A percentile compares a stretch with the other conserved stretches of the same genome.
Conservation (phyloP, 2,113 vertebrate species). For the Aptenodytes patagonicus region DNA sequence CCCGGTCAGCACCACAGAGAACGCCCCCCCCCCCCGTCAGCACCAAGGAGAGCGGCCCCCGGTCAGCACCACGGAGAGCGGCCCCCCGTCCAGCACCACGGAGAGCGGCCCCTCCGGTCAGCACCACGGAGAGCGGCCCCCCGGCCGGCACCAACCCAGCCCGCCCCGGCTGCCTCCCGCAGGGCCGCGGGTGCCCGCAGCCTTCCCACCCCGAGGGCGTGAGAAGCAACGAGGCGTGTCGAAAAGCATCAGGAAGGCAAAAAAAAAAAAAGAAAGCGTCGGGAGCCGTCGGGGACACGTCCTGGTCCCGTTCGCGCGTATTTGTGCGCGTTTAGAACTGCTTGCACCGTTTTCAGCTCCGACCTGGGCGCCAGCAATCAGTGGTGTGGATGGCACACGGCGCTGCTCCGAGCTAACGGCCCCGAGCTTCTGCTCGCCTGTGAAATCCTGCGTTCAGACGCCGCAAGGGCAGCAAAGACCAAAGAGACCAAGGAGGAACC, state of each 20-base stretch:
- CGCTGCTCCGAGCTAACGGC: background rate
- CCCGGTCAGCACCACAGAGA: too few species aligned
- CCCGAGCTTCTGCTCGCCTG: background rate
- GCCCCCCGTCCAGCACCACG: too few species aligned
- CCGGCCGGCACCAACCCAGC: too few species aligned
- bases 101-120: too few species aligned
- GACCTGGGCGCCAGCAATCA: rapidly evolving
- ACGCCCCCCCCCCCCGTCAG: too few species aligned
- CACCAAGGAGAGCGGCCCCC: too few species aligned
- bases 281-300: rapidly evolving
- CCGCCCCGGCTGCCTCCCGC: too few species aligned
- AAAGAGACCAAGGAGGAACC: too few species aligned
- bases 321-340: rapidly evolving
- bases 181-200: too few species aligned
- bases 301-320: rapidly evolving
- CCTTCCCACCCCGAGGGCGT: rapidly evolving
- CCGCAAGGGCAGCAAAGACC: too few species aligned
- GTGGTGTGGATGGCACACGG: rapidly evolving
- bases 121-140: background rate
- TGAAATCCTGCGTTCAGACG: background rate
- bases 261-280: too few species aligned
- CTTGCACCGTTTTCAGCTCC: rapidly evolving
- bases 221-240: rapidly evolving
- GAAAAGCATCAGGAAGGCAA: background rate
- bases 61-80: background rate